These are phyloP conservation scores for Chrysodeixis includens DNA, from an alignment of 2,888 invertebrate genomes.

Conservation along the genomic window DNA sequence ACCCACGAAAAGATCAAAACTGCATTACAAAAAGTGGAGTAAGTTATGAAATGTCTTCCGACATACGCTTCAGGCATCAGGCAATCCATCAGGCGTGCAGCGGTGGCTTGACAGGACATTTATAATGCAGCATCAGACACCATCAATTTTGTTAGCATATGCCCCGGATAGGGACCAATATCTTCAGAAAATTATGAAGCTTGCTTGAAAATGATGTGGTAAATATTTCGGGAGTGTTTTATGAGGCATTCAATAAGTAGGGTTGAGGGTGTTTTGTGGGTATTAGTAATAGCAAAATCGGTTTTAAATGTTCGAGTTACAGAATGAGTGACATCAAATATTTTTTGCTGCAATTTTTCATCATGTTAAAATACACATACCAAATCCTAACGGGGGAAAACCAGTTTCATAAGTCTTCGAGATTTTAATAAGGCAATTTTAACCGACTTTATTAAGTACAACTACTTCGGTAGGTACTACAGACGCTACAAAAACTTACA, in stretches of 20 bases:
- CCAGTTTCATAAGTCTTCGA: no score
- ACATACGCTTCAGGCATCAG: neutral
- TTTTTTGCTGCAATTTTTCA: no score
- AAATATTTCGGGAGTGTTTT: neutral
- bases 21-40: neutral
- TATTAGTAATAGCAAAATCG: no score
- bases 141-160: slow-evolving; percentile 60
- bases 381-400: no score
- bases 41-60: neutral
- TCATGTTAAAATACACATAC: no score
- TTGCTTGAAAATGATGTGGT: neutral
- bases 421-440: no score
- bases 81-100: slow-evolving; percentile 51
- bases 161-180: slow-evolving; percentile 21
- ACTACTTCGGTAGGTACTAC: neutral
- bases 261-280: no score
- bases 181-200: slow-evolving; percentile 9
- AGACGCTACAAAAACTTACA: neutral
- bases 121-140: slow-evolving; percentile 59
- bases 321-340: no score
- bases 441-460: no score
- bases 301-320: neutral
- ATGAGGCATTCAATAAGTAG: no score
- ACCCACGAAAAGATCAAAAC: neutral
- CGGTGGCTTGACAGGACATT: slow-evolving; percentile 63